Conservation (phyloP, 2,113 vertebrate genomes). For the Ptilonorhynchus violaceus region DNA sequence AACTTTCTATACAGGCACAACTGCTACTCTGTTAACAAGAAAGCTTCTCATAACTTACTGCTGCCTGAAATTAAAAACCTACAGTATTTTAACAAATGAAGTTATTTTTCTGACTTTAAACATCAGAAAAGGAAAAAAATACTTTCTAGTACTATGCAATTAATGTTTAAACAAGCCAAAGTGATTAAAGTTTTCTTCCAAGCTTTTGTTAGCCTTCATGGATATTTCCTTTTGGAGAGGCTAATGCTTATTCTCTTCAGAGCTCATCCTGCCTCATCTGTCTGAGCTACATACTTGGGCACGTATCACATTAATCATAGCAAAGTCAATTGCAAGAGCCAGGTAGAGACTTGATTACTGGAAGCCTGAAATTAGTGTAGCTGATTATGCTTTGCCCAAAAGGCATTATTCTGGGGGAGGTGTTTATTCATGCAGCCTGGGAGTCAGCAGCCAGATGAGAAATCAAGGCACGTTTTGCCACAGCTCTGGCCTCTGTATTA, state of each 20-base stretch:
- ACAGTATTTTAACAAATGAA: neutral
- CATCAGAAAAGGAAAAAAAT: neutral
- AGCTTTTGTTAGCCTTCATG: neutral
- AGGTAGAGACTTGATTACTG: conserved; percentile 41
- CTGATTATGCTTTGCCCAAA: neutral
- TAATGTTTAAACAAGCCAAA: neutral
- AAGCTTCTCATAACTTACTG: neutral
- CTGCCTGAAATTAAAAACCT: neutral
- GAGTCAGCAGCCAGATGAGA: neutral
- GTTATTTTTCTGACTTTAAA: neutral
- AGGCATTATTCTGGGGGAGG: neutral
- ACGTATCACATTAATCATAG: neutral
- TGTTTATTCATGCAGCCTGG: neutral
- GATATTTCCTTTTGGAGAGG: neutral
- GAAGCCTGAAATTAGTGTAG: conserved; percentile 7
- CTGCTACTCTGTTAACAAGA: neutral
- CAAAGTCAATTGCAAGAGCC: neutral
- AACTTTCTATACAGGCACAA: neutral
- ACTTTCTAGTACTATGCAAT: neutral
- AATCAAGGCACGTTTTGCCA: neutral
- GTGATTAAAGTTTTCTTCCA: neutral
- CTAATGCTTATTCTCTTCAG: neutral
- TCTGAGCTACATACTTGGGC: neutral
- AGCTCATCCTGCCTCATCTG: neutral
- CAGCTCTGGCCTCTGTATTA: neutral